These are phyloP conservation scores for Danio kyathit DNA, from an alignment of 2,797 vertebrate species.

Conservation along the genomic window DNA sequence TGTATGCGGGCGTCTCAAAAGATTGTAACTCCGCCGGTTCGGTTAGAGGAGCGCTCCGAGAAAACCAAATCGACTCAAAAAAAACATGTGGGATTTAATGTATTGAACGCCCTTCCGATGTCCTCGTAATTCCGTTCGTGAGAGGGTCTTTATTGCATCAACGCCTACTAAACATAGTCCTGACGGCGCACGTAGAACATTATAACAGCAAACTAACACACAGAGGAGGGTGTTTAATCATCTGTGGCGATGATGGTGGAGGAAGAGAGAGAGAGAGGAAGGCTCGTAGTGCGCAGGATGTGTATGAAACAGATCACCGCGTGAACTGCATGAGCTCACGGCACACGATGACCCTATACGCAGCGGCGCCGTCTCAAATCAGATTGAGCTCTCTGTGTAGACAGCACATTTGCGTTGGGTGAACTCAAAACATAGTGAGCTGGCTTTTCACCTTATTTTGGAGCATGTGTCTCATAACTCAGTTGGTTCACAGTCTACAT, in stretches of 20 bases:
- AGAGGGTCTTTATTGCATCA: neutral
- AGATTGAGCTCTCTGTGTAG: neutral
- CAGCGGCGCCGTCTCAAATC: slow-evolving; percentile 17
- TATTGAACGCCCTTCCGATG: slow-evolving; percentile 6
- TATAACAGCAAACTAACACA: neutral
- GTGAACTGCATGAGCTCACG: slow-evolving; percentile 28
- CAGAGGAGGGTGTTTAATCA: neutral
- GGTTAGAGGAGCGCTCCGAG: neutral
- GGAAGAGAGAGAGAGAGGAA: neutral
- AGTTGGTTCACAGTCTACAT: neutral
- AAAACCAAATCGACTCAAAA: neutral
- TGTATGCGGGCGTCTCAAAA: neutral
- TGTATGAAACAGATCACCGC: slow-evolving; percentile 2
- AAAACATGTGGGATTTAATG: neutral
- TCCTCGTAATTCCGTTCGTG: neutral
- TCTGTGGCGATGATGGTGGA: neutral
- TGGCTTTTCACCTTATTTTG: neutral
- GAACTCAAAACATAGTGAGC: neutral
- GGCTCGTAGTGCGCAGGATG: neutral
- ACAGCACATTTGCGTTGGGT: no score
- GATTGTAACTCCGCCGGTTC: neutral
- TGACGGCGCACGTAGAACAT: neutral
- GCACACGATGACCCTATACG: slow-evolving; percentile 36
- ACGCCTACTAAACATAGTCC: neutral
- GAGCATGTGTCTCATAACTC: neutral